These are phyloP conservation scores for Caenorhabditis sulstoni DNA, from an alignment of 2,888 invertebrate species.

Conservation along the genomic window DNA sequence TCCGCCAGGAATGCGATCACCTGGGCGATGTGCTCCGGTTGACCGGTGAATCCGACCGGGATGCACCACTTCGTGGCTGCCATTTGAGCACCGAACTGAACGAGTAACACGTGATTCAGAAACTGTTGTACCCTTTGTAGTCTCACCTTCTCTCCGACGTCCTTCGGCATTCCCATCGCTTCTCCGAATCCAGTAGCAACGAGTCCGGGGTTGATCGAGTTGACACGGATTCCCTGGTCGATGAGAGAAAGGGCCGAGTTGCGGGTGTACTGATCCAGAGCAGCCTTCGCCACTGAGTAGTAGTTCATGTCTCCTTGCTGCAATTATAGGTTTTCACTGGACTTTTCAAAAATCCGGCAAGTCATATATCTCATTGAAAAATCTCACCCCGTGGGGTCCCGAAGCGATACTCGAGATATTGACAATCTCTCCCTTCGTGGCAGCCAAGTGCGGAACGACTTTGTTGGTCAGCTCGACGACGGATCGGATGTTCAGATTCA, in stretches of 20 bases:
- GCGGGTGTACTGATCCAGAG: slow-evolving; percentile 9
- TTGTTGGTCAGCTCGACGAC: slow-evolving; percentile 44
- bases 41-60: slow-evolving; percentile 34
- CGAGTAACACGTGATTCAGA: too few species aligned
- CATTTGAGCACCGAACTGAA: too few species aligned
- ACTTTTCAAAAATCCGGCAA: too few species aligned
- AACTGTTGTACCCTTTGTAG: too few species aligned
- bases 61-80: slow-evolving; percentile 24
- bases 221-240: slow-evolving; percentile 10
- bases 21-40: slow-evolving; percentile 51
- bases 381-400: slow-evolving; percentile 20
- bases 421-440: slow-evolving; percentile 59
- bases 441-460: slow-evolving; percentile 47
- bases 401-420: slow-evolving; percentile 49
- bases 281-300: slow-evolving; percentile 4
- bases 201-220: slow-evolving; percentile 7
- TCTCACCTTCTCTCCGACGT: not conserved
- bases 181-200: not conserved
- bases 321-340: not conserved
- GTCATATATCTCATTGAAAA: too few species aligned
- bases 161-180: slow-evolving; percentile 1
- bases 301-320: not conserved
- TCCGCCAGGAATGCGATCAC: slow-evolving; percentile 23
- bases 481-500: slow-evolving; percentile 19
- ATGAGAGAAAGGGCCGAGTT: slow-evolving; percentile 1